These are phyloP conservation scores for Allolobophora icterica DNA, from an alignment of 2,888 invertebrate genomes.

Conservation along the genomic window DNA sequence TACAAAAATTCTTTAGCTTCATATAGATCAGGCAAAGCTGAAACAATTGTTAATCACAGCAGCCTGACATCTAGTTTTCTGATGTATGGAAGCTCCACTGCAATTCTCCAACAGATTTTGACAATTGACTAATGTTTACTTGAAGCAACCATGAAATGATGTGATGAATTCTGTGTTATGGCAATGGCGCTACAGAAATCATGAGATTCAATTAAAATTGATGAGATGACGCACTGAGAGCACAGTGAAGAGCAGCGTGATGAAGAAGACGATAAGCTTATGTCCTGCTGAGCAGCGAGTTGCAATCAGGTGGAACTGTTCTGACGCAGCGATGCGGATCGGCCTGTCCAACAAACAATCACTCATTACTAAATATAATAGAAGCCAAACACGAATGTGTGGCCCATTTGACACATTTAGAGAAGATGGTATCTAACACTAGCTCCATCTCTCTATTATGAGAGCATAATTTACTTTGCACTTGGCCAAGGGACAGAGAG, in stretches of 20 bases:
- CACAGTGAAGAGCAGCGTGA: constrained; percentile 74
- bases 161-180: background rate
- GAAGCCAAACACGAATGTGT: background rate
- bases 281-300: constrained; percentile 77
- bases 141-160: background rate
- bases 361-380: background rate
- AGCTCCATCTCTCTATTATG: background rate
- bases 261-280: constrained; percentile 73
- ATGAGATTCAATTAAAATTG: constrained; percentile 25
- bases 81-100: no score
- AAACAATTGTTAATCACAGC: background rate
- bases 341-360: constrained; percentile 61
- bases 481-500: no score
- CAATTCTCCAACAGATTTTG: background rate
- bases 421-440: background rate
- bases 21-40: background rate
- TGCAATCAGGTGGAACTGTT: constrained; percentile 81
- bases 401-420: background rate
- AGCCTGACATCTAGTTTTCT: no score
- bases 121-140: background rate
- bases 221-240: constrained; percentile 56
- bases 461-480: background rate
- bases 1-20: background rate
- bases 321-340: constrained; percentile 80
- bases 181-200: background rate